A percentile compares a stretch with the other conserved stretches of the same genome.
phyloP scores from a whole-genome alignment of 2,797 vertebrate genomes.

The Mormyrops attenuatus region DNA sequence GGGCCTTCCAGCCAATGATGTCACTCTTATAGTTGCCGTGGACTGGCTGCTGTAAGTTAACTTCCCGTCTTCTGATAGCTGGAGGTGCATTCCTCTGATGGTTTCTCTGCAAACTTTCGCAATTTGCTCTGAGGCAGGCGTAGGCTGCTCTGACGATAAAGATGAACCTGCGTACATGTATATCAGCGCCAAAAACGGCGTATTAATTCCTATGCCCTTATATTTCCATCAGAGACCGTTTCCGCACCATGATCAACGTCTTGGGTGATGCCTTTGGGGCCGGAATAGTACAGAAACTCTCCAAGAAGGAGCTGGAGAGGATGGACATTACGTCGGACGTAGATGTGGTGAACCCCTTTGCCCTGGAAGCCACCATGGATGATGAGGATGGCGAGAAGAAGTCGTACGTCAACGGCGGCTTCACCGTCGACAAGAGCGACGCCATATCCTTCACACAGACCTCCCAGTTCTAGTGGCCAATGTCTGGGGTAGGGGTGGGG shows the following conservation, averaged over 20 bases:
- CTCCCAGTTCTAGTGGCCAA: slow-evolving; percentile 80
- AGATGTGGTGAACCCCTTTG: slow-evolving; percentile 90
- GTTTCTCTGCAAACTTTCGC: slow-evolving; percentile 1
- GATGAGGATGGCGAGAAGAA: slow-evolving; percentile 83
- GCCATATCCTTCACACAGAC: slow-evolving; percentile 93
- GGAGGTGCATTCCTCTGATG: neutral
- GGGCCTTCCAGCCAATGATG: slow-evolving; percentile 85
- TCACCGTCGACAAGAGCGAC: slow-evolving; percentile 91
- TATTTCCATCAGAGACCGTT: slow-evolving; percentile 75
- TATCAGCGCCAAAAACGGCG: neutral
- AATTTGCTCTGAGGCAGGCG: neutral
- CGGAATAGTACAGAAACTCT: slow-evolving; percentile 88
- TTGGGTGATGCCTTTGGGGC: slow-evolving; percentile 91
- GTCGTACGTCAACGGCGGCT: slow-evolving; percentile 91
- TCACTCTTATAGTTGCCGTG: slow-evolving; percentile 93
- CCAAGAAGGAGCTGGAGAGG: slow-evolving; percentile 82
- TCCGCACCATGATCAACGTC: slow-evolving; percentile 96
- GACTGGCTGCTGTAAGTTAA: slow-evolving; percentile 96
- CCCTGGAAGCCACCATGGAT: slow-evolving; percentile 73
- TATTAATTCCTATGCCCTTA: neutral
- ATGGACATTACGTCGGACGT: slow-evolving; percentile 82
- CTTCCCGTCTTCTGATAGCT: neutral
- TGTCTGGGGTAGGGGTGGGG: neutral
- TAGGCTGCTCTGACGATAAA: neutral
- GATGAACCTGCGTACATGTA: no score